These are phyloP conservation scores for Muscicapa striata DNA, from an alignment of 2,797 vertebrate species.

Conservation along the genomic window DNA sequence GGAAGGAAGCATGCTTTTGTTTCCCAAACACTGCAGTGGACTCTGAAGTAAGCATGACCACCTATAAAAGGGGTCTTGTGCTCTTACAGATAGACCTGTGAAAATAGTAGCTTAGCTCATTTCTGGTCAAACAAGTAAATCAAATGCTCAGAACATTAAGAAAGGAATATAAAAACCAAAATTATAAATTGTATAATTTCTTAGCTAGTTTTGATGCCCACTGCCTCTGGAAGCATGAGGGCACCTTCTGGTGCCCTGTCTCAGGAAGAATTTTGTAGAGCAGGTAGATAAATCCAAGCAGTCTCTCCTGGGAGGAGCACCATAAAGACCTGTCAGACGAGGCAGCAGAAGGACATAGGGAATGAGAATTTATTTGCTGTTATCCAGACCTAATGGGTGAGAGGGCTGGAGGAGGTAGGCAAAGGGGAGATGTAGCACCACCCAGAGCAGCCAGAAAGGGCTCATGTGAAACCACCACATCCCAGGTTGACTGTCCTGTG, in stretches of 20 bases:
- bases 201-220: background rate
- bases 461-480: background rate
- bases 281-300: background rate
- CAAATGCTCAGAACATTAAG: background rate
- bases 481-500: background rate
- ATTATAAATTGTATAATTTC: background rate
- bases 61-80: background rate
- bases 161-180: background rate
- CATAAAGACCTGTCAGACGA: background rate
- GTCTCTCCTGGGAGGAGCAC: background rate
- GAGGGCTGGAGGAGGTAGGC: background rate
- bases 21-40: background rate
- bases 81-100: background rate
- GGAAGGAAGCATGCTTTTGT: background rate
- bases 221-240: background rate
- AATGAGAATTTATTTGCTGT: background rate
- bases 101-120: background rate
- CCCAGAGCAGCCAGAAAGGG: fast-evolving
- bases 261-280: background rate
- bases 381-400: background rate
- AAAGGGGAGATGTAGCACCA: background rate
- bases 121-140: background rate
- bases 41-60: background rate
- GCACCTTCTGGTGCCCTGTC: background rate
- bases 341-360: background rate